Evolutionary conservation across 2,888 invertebrate genomes (phyloP).

Genomic region (Thecocarcelia acutangulata): DNA sequence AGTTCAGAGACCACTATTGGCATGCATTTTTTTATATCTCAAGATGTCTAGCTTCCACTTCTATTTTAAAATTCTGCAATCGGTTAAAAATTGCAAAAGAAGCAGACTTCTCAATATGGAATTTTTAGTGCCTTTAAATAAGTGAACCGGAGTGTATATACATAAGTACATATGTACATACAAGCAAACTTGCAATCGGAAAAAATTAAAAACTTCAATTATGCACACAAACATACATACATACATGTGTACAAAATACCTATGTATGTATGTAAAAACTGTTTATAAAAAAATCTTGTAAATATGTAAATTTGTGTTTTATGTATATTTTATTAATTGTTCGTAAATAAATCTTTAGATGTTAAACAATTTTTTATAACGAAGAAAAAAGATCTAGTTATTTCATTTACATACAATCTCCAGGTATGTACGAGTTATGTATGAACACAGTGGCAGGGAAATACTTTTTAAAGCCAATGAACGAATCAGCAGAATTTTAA

Average conservation of each 20-base stretch:
- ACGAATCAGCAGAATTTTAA: not conserved
- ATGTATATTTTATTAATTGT: conserved; percentile 66
- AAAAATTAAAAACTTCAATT: conserved; percentile 7
- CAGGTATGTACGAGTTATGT: conserved; percentile 1
- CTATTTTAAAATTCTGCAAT: too few relatives aligned
- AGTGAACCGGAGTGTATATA: too few relatives aligned
- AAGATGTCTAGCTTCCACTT: too few relatives aligned
- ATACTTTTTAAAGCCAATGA: conserved; percentile 5
- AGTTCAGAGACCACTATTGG: too few relatives aligned
- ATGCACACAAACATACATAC: conserved; percentile 12
- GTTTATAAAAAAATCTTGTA: conserved; percentile 45
- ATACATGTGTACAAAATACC: too few relatives aligned
- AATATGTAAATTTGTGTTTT: conserved; percentile 68
- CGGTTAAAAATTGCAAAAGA: too few relatives aligned
- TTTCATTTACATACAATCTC: conserved; percentile 36
- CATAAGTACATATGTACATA: too few relatives aligned
- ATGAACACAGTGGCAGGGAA: conserved; percentile 1
- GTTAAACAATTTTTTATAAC: conserved; percentile 62
- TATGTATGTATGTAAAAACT: conserved; percentile 13
- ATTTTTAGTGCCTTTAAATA: too few relatives aligned
- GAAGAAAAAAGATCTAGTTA: conserved; percentile 29
- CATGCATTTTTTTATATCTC: too few relatives aligned
- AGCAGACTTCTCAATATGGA: too few relatives aligned
- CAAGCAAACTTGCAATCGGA: too few relatives aligned
- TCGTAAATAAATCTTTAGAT: conserved; percentile 66